phyloP scores from a whole-genome alignment of 2,888 invertebrate genomes.

The Acronicta leporina region DNA sequence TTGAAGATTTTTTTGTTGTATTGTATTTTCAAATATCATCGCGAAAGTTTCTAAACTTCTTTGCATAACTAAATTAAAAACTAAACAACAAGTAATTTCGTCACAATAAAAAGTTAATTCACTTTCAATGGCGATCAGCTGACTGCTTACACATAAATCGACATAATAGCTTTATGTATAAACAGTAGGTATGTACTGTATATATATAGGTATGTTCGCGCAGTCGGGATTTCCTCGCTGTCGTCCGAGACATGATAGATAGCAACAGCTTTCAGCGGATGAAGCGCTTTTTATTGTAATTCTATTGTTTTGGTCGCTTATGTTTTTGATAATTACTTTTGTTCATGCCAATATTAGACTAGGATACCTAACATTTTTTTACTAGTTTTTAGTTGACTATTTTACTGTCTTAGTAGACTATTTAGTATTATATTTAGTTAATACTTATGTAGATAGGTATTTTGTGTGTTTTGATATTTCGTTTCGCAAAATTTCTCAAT shows the following conservation, averaged over 20 bases:
- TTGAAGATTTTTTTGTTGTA: no score
- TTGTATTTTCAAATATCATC: no score
- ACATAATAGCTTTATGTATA: constrained; percentile 73
- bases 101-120: constrained; percentile 61
- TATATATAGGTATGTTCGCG: constrained; percentile 64
- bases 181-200: constrained; percentile 59
- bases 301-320: constrained; percentile 40
- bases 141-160: constrained; percentile 79
- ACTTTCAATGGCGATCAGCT: constrained; percentile 79
- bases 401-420: no score
- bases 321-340: constrained; percentile 26
- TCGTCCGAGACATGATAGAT: constrained; percentile 74
- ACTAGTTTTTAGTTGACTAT: not conserved
- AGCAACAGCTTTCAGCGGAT: constrained; percentile 62
- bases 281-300: constrained; percentile 65
- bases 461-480: no score
- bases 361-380: not conserved
- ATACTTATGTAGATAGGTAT: not conserved
- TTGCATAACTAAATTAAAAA: constrained; percentile 2
- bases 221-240: constrained; percentile 77
- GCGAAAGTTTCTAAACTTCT: no score
- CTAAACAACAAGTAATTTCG: constrained; percentile 16
- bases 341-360: constrained; percentile 5
- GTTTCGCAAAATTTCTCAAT: no score
- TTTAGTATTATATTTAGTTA: no score